Percentiles rank a stretch among this genome's conserved stretches.
Evolutionary conservation across 1,140 invertebrate species (phyloP).

Genomic region (Caerostris extrusa): DNA sequence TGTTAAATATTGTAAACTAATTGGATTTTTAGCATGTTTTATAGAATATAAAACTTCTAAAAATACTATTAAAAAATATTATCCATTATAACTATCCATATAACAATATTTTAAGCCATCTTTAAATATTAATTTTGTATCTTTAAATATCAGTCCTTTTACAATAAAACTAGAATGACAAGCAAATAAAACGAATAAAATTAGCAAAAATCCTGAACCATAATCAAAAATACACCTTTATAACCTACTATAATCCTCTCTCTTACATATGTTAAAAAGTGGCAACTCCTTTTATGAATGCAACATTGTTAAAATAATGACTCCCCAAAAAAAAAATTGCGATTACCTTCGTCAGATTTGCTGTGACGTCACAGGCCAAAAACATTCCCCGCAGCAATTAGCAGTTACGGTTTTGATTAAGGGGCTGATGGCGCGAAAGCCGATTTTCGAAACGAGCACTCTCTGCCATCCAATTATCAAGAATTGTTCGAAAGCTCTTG

Average conservation of each 20-base stretch:
- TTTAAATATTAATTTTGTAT: no score
- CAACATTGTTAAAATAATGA: not conserved
- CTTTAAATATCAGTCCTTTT: no score
- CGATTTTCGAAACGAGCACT: not conserved
- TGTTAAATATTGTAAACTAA: no score
- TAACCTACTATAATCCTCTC: not conserved
- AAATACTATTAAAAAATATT: no score
- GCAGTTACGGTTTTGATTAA: constrained; percentile 25
- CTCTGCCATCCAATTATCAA: constrained; percentile 22
- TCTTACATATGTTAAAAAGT: not conserved
- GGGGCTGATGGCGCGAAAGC: not conserved
- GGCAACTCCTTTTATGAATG: not conserved
- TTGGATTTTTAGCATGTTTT: no score
- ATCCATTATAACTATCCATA: no score
- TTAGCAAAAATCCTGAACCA: no score
- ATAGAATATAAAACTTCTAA: no score
- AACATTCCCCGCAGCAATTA: constrained; percentile 14
- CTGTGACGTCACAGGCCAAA: not conserved
- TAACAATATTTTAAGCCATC: no score
- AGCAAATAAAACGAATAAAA: no score
- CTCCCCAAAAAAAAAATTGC: not conserved
- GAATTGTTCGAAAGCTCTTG: not conserved
- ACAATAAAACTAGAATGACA: no score
- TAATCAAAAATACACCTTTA: no score
- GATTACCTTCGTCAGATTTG: not conserved